These are phyloP conservation scores for Nomada goodeniana DNA, from an alignment of 2,888 invertebrate genomes.

Conservation along the genomic window DNA sequence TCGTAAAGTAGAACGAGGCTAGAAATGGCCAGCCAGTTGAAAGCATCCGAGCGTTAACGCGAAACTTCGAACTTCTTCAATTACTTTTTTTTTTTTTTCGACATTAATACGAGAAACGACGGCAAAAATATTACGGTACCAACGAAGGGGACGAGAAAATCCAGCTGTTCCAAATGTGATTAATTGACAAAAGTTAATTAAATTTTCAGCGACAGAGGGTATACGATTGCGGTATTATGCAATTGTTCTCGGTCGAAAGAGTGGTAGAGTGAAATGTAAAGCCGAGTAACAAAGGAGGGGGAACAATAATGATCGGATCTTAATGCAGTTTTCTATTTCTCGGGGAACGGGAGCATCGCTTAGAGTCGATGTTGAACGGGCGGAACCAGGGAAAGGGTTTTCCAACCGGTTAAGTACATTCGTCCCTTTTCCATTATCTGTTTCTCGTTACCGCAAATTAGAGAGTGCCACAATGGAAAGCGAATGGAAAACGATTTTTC, in stretches of 20 bases:
- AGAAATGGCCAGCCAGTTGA: not conserved
- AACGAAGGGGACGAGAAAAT: not conserved
- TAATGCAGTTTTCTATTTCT: constrained; percentile 35
- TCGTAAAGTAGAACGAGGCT: not conserved
- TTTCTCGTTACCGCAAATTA: constrained; percentile 61
- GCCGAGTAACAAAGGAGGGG: not conserved
- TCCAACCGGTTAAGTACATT: constrained; percentile 34
- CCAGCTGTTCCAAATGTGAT: not conserved
- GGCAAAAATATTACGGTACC: not conserved
- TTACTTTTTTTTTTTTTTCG: no score
- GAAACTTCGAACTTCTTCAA: not conserved
- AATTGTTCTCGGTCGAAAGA: not conserved
- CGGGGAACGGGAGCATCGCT: constrained; percentile 6
- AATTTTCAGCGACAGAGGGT: constrained; percentile 28
- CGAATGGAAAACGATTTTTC: constrained; percentile 41
- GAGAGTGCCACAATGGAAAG: constrained; percentile 34
- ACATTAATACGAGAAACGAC: not conserved
- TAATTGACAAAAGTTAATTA: constrained; percentile 38
- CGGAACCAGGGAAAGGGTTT: constrained; percentile 6
- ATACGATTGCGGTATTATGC: constrained; percentile 17
- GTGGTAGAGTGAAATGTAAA: not conserved
- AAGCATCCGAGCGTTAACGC: not conserved
- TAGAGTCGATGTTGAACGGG: not conserved
- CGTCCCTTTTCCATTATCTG: constrained; percentile 45
- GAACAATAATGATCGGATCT: constrained; percentile 37